Evolutionary conservation across 2,113 vertebrate genomes (phyloP), one percentile per base, ranked within the genome.

Genomic region (Catharus fuscescens): DNA sequence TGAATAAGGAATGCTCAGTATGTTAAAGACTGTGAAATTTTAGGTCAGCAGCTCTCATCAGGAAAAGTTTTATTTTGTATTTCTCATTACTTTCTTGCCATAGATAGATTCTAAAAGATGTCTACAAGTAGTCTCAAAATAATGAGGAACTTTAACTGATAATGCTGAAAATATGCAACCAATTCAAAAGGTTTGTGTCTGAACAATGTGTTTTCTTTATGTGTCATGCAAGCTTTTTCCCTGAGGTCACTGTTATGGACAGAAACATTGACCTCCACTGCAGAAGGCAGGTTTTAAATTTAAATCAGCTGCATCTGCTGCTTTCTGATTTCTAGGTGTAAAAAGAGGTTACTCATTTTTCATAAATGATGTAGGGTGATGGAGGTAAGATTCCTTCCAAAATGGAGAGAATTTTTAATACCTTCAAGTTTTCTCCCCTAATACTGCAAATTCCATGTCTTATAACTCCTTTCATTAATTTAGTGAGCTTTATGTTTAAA

Each of bases 121-220:
- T 50, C 73, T 72, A 82, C 78, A 93, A 77, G 88, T 17, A 83
- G 61, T 79, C 73, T 94, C n/a, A 96, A 92, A 96, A 96, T 96
- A 97, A 97, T 90, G 65, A 96, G 91, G 48, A 80, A 38, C 26
- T 52, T 6, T 29, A 29, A 52, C 18, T 34, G n/a, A 78, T 53
- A 86, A 70, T 69, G 52, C 54, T 88, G 80, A 90, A 78, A 93
- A 90, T 77, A 62, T 25, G 40, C 31, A 81, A 34, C 12, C 5
- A 2, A 31, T 74, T 87, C n/a, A 84, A 36, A 81, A 61, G 56
- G 12, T 42, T 73, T 64, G 45, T 67, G 19, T 85, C 71, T 89
- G 47, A 92, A 28, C 34, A 54, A 14, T 59, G 38, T 47, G 24
- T 38, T 92, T 92, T 67, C 12, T 2, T 2, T 67, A 26, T 36